Conservation (phyloP, 1,140 invertebrate genomes). For the Drosophila tani region DNA sequence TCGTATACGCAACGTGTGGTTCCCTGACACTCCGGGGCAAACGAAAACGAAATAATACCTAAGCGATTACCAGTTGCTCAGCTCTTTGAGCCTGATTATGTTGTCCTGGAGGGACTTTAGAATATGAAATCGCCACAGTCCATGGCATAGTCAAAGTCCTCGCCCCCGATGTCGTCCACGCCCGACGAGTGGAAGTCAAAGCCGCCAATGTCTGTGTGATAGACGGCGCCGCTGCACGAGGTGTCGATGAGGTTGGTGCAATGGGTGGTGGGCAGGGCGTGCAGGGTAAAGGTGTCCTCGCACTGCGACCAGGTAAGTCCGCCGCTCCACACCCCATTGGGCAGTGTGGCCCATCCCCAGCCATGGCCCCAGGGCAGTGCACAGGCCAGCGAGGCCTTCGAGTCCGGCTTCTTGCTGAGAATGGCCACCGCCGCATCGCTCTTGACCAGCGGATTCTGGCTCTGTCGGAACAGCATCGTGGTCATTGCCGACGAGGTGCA, state of each 20-base stretch:
- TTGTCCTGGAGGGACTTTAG: slow-evolving; percentile 77
- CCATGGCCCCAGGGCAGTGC: slow-evolving; percentile 86
- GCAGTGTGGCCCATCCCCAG: slow-evolving; percentile 88
- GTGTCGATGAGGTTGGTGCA: slow-evolving; percentile 87
- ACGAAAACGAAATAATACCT: slow-evolving; percentile 32
- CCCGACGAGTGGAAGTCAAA: slow-evolving; percentile 86
- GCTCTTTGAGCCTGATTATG: slow-evolving; percentile 12
- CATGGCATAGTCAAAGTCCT: slow-evolving; percentile 88
- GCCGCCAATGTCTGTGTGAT: slow-evolving; percentile 87
- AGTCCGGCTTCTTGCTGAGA: slow-evolving; percentile 82
- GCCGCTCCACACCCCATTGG: slow-evolving; percentile 88
- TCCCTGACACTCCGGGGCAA: slow-evolving; percentile 35
- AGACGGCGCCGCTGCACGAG: slow-evolving; percentile 86
- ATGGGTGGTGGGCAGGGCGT: slow-evolving; percentile 87
- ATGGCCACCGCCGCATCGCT: slow-evolving; percentile 84
- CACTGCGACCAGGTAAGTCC: slow-evolving; percentile 88
- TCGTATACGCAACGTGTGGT: slow-evolving; percentile 42
- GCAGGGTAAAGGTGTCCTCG: slow-evolving; percentile 87
- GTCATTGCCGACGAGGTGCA: slow-evolving; percentile 53
- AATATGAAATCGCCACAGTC: slow-evolving; percentile 88
- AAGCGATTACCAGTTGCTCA: slow-evolving; percentile 37
- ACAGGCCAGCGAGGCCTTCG: slow-evolving; percentile 81
- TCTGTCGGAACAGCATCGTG: slow-evolving; percentile 66
- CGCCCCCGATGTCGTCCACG: slow-evolving; percentile 86
- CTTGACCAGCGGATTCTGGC: slow-evolving; percentile 80